Evolutionary conservation across 2,113 vertebrate genomes (phyloP).

Genomic region (Motacilla alba): DNA sequence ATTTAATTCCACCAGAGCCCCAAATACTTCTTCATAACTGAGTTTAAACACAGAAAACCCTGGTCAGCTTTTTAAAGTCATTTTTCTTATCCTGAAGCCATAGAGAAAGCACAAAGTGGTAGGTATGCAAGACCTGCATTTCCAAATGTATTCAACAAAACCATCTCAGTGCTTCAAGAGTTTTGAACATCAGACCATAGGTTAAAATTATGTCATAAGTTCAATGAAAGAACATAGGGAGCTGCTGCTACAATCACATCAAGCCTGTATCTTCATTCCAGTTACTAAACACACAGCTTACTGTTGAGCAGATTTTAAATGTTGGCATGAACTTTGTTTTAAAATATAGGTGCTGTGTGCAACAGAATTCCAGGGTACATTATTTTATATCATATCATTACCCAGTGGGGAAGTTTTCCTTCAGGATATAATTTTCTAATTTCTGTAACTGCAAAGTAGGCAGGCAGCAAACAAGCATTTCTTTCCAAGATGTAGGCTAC

Average conservation of each 20-base stretch:
- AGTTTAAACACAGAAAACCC: neutral
- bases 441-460: slow-evolving; percentile 96
- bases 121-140: neutral
- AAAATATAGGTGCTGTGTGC: neutral
- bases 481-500: slow-evolving; percentile 97
- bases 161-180: neutral
- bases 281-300: neutral
- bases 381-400: slow-evolving; percentile 51
- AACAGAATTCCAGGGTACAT: neutral
- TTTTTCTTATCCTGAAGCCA: neutral
- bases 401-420: slow-evolving; percentile 96
- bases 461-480: slow-evolving; percentile 95
- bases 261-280: neutral
- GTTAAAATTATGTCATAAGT: neutral
- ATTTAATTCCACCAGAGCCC: neutral
- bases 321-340: neutral
- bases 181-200: neutral
- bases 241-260: neutral
- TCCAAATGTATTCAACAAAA: neutral
- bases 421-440: slow-evolving; percentile 97
- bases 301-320: neutral
- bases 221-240: neutral
- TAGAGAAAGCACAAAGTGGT: neutral
- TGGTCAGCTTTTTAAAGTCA: neutral
- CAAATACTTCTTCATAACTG: neutral